These are phyloP conservation scores for Caloenas nicobarica DNA, from an alignment of 2,113 vertebrate genomes.

Conservation along the genomic window DNA sequence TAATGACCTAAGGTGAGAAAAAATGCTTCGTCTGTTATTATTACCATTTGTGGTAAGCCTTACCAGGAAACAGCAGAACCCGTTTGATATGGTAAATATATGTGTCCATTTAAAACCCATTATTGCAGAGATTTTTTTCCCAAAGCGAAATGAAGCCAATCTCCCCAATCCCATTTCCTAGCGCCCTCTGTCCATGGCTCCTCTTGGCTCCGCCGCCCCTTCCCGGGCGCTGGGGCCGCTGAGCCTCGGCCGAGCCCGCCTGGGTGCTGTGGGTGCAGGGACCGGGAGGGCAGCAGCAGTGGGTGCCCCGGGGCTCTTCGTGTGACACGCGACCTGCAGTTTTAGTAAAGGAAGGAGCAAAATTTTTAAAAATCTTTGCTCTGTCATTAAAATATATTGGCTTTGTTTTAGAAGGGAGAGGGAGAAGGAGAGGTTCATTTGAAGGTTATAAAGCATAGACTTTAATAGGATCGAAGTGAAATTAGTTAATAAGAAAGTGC, in stretches of 20 bases:
- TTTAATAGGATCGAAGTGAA: conserved; percentile 74
- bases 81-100: conserved; percentile 58
- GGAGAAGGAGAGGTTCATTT: conserved; percentile 52
- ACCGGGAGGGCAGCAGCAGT: no score
- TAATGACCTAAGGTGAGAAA: conserved; percentile 70
- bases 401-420: conserved; percentile 30
- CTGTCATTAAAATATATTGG: conserved; percentile 36
- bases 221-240: background rate
- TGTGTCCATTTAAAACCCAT: conserved; percentile 66
- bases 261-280: background rate
- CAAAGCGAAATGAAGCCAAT: background rate
- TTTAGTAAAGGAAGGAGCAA: background rate
- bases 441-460: conserved; percentile 68
- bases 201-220: background rate
- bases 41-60: conserved; percentile 61
- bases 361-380: background rate
- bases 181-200: conserved; percentile 39
- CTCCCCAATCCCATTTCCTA: conserved; percentile 7
- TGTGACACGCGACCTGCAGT: background rate
- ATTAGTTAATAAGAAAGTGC: conserved; percentile 73
- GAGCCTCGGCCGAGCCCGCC: background rate
- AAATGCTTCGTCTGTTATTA: conserved; percentile 69
- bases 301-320: background rate
- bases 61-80: conserved; percentile 66
- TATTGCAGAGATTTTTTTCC: conserved; percentile 34